Conservation (phyloP, 2,797 vertebrate genomes). For the Microhierax caerulescens region DNA sequence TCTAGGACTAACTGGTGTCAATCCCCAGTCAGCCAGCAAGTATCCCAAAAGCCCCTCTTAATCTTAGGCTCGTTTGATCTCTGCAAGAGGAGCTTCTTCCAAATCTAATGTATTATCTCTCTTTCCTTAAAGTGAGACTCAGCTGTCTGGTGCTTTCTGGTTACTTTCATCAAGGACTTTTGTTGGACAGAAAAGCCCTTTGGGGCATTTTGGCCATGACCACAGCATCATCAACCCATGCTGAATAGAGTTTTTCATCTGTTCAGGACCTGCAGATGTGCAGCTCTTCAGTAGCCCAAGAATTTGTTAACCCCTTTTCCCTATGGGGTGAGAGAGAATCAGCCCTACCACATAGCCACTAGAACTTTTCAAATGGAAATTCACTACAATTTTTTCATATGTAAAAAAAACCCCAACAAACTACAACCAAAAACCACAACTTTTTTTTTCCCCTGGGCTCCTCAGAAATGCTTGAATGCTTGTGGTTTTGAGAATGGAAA, state of each 20-base stretch:
- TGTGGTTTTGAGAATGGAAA: constrained; percentile 53
- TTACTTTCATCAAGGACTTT: background rate
- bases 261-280: background rate
- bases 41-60: background rate
- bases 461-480: constrained; percentile 13
- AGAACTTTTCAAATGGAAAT: constrained; percentile 13
- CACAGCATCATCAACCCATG: background rate
- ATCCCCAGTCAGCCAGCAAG: background rate
- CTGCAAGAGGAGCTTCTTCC: background rate
- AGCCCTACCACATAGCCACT: background rate
- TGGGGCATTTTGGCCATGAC: background rate
- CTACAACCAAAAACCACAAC: too few relatives aligned
- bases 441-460: background rate
- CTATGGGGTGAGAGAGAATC: background rate
- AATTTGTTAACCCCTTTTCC: background rate
- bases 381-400: background rate
- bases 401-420: background rate
- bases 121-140: background rate
- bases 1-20: background rate
- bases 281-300: background rate
- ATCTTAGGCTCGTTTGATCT: background rate
- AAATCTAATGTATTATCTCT: background rate
- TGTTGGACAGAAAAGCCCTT: background rate
- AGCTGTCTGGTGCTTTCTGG: background rate
- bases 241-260: background rate